These are phyloP conservation scores for Mesocricetus auratus DNA, from an alignment of 2,113 vertebrate species.

Conservation along the genomic window DNA sequence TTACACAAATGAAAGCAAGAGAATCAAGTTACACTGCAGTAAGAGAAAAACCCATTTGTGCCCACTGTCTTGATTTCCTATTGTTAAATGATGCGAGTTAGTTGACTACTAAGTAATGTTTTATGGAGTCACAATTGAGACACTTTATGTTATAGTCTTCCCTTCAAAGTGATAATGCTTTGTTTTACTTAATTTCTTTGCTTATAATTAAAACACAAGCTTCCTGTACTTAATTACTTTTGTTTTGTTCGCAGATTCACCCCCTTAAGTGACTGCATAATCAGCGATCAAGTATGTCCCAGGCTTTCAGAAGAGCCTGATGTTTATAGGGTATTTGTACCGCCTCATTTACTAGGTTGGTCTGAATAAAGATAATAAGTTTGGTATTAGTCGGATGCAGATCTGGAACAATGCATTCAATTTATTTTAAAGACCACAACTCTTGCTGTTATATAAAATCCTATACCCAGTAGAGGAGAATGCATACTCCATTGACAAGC, in stretches of 20 bases:
- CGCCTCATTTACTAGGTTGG: constrained; percentile 66
- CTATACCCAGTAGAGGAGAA: neutral
- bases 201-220: constrained; percentile 75
- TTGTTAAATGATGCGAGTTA: constrained; percentile 67
- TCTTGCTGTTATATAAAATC: constrained; percentile 30
- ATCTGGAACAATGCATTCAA: constrained; percentile 74
- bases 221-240: constrained; percentile 74
- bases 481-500: constrained; percentile 28
- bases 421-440: constrained; percentile 70
- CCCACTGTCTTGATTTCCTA: constrained; percentile 51
- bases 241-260: constrained; percentile 55
- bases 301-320: constrained; percentile 58
- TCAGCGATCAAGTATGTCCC: constrained; percentile 71
- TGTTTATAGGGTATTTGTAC: constrained; percentile 69
- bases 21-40: neutral
- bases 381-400: constrained; percentile 58
- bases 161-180: constrained; percentile 52
- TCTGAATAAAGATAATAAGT: constrained; percentile 71
- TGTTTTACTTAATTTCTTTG: constrained; percentile 77
- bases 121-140: constrained; percentile 61
- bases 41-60: constrained; percentile 43
- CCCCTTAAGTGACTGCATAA: constrained; percentile 74
- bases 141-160: constrained; percentile 63
- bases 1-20: constrained; percentile 34
- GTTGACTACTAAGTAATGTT: constrained; percentile 69